A percentile compares a stretch with the other conserved stretches of the same genome.
phyloP scores from a whole-genome alignment of 2,797 vertebrate species.

The Molossus molossus region DNA sequence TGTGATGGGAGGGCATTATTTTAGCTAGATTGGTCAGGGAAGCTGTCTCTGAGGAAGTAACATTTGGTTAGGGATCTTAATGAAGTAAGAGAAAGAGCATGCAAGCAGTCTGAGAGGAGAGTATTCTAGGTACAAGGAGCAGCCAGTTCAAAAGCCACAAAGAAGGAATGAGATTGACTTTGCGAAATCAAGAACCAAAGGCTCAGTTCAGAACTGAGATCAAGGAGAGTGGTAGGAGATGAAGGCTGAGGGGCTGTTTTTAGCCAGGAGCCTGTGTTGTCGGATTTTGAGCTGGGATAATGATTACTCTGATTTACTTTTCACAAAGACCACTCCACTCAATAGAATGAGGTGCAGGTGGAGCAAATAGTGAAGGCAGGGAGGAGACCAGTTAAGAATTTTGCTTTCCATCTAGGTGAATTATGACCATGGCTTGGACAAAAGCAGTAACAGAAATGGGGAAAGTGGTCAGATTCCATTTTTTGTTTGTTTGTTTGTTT shows the following conservation, averaged over 20 bases:
- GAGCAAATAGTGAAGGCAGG: background rate
- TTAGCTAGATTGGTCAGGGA: background rate
- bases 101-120: background rate
- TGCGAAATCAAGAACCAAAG: background rate
- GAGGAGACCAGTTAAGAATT: background rate
- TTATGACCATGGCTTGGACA: background rate
- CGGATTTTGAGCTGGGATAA: background rate
- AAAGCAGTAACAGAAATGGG: background rate
- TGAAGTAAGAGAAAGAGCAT: background rate
- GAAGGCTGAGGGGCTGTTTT: background rate
- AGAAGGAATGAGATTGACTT: background rate
- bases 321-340: background rate
- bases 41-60: background rate
- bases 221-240: background rate
- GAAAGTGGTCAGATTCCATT: background rate
- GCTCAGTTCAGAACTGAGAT: background rate
- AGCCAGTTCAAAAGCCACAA: background rate
- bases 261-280: background rate
- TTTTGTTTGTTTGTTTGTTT: background rate
- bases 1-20: background rate
- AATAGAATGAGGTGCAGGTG: background rate
- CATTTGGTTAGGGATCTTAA: conserved; percentile 17
- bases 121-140: background rate
- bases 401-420: background rate
- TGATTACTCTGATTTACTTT: background rate